A percentile compares a stretch with the other conserved stretches of the same genome.
Evolutionary conservation across 2,888 invertebrate species (phyloP).

Genomic region (Embidobia sp.): DNA sequence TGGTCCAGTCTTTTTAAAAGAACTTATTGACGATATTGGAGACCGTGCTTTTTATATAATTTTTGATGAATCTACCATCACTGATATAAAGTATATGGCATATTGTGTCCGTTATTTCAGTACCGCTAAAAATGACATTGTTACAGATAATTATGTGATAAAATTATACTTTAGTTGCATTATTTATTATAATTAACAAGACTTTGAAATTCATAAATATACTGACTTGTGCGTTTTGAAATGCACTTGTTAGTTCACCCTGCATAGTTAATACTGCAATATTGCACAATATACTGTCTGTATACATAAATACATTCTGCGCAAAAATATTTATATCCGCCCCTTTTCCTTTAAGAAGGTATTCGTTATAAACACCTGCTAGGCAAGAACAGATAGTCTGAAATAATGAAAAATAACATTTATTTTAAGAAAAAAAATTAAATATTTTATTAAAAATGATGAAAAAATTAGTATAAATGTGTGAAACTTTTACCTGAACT

Average conservation of each 20-base stretch:
- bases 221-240: constrained; percentile 83
- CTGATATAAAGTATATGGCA: constrained; percentile 68
- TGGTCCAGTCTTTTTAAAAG: constrained; percentile 53
- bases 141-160: too few species aligned
- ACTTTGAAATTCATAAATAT: constrained; percentile 86
- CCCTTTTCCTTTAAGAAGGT: constrained; percentile 92
- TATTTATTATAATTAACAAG: constrained; percentile 92
- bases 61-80: constrained; percentile 67
- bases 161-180: too few species aligned
- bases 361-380: constrained; percentile 98
- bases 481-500: constrained; percentile 81
- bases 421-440: too few species aligned
- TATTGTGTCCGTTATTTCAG: constrained; percentile 59
- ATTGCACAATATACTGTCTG: constrained; percentile 97
- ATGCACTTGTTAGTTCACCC: constrained; percentile 85
- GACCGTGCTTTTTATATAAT: constrained; percentile 59
- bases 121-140: constrained; percentile 31
- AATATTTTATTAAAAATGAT: too few species aligned
- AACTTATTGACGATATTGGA: constrained; percentile 64
- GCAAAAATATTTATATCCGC: constrained; percentile 93
- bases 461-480: too few species aligned
- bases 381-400: constrained; percentile 96
- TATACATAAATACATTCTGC: constrained; percentile 97
- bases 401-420: constrained; percentile 81
- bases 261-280: constrained; percentile 86